Evolutionary conservation across 1,140 invertebrate species (phyloP).

Genomic region (Pseudomyrmex dendroicus): DNA sequence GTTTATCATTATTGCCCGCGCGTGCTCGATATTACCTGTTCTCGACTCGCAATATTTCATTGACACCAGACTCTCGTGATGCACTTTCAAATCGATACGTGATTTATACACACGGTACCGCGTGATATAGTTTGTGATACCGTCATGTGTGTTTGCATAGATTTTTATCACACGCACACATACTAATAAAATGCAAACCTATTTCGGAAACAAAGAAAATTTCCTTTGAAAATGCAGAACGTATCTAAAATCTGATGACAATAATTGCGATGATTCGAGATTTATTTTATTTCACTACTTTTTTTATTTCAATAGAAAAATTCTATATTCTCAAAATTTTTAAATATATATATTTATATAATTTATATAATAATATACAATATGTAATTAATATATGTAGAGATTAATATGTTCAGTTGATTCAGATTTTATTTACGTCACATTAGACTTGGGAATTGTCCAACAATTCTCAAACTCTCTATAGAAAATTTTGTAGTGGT

Average conservation of each 20-base stretch:
- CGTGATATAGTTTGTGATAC: neutral
- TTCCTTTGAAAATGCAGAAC: neutral
- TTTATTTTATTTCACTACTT: neutral
- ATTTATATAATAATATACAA: too few species aligned
- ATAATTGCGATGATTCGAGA: neutral
- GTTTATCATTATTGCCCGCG: constrained; percentile 12
- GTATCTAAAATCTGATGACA: neutral
- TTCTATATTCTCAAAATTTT: too few species aligned
- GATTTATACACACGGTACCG: neutral
- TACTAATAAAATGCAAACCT: neutral
- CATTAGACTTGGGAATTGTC: neutral
- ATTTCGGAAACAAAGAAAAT: neutral
- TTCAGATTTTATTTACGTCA: neutral
- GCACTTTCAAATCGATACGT: neutral
- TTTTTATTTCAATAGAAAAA: too few species aligned
- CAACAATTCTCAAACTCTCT: neutral
- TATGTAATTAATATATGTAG: too few species aligned
- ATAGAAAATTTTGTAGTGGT: neutral
- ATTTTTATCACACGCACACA: neutral
- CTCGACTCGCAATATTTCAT: constrained; percentile 5
- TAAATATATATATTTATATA: too few species aligned
- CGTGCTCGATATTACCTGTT: constrained; percentile 17
- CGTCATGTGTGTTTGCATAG: neutral
- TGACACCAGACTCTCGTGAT: constrained; percentile 10
- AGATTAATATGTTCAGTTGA: neutral